Evolutionary conservation across 2,797 vertebrate species (phyloP).

Genomic region (Smutsia gigantea): DNA sequence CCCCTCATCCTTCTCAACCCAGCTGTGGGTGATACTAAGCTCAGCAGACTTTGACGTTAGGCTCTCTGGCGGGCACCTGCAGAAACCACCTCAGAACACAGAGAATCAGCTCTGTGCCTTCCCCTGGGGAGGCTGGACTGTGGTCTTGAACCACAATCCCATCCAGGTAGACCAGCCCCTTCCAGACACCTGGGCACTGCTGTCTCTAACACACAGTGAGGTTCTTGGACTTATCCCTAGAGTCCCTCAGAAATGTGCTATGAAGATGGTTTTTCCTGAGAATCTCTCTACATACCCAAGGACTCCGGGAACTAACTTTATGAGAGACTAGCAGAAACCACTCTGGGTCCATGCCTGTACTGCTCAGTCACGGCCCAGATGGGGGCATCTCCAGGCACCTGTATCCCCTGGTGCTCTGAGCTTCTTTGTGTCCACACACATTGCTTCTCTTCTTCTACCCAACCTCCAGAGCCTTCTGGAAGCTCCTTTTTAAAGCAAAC

Average conservation of each 20-base stretch:
- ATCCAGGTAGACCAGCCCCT: not conserved
- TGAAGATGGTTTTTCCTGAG: not conserved
- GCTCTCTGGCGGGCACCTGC: not conserved
- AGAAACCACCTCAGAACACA: not conserved
- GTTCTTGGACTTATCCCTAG: not conserved
- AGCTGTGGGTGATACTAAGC: not conserved
- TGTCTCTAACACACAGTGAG: not conserved
- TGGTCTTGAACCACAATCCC: not conserved
- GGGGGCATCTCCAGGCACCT: not conserved
- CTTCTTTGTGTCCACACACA: not conserved
- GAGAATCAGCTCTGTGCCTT: not conserved
- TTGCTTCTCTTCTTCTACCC: not conserved
- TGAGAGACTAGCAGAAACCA: not conserved
- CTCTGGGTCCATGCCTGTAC: fast-evolving
- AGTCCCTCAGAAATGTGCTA: not conserved
- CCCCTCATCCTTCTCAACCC: not conserved
- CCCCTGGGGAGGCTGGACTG: too few species aligned
- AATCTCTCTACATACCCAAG: not conserved
- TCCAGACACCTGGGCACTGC: not conserved
- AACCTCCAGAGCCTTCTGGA: not conserved
- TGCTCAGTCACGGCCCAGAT: fast-evolving
- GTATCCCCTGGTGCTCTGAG: not conserved
- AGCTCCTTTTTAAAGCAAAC: not conserved
- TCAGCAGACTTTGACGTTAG: not conserved
- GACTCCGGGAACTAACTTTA: not conserved